These are phyloP conservation scores for Chitala chitala DNA, from an alignment of 2,113 vertebrate genomes.

Conservation along the genomic window DNA sequence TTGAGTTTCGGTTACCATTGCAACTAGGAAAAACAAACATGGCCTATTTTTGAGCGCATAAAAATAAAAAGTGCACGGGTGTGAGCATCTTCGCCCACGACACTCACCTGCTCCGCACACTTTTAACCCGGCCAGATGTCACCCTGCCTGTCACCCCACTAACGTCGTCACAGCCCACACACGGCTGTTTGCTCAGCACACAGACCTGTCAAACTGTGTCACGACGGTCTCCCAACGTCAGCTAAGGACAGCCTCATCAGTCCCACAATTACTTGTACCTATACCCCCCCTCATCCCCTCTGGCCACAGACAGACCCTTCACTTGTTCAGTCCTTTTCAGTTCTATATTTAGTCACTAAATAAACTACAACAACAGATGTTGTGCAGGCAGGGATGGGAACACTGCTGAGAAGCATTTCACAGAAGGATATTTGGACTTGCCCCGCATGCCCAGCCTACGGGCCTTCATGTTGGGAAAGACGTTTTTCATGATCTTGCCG, in stretches of 20 bases:
- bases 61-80: constrained; percentile 30
- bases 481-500: constrained; percentile 99
- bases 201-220: too few species aligned
- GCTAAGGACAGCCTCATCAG: too few species aligned
- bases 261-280: too few species aligned
- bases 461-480: constrained; percentile 99
- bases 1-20: constrained; percentile 37
- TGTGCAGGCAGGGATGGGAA: constrained; percentile 43
- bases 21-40: constrained; percentile 42
- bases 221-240: too few species aligned
- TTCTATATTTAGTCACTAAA: constrained; percentile 68
- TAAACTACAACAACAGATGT: constrained; percentile 69
- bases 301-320: constrained; percentile 37
- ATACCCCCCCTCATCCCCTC: constrained; percentile 38
- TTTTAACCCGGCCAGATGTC: not conserved
- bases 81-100: constrained; percentile 27
- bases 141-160: not conserved
- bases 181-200: not conserved
- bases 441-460: constrained; percentile 97
- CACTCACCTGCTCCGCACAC: not conserved
- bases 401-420: constrained; percentile 50
- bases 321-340: constrained; percentile 59
- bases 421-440: constrained; percentile 99
- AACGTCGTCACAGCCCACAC: not conserved
- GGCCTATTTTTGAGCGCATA: constrained; percentile 33